Conservation (phyloP, 2,113 vertebrate species). For the Heliornis fulica region DNA sequence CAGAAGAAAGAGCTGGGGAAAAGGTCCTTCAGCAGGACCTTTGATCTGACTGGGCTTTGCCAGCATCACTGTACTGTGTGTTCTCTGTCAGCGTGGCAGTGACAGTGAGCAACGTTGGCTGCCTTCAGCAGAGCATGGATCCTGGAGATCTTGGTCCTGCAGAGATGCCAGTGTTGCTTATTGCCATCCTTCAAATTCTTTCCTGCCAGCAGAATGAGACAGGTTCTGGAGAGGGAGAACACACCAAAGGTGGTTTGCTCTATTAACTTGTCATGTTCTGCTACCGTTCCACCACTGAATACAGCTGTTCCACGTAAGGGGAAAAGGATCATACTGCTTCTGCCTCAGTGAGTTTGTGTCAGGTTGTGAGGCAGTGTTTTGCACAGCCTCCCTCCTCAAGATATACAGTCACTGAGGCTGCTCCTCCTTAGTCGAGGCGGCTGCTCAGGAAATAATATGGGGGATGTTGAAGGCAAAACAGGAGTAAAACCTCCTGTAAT, state of each 20-base stretch:
- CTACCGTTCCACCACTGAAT: background rate
- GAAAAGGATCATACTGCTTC: background rate
- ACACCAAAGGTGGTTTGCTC: background rate
- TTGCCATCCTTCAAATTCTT: background rate
- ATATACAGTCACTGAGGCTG: background rate
- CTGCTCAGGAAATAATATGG: background rate
- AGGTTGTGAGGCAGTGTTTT: background rate
- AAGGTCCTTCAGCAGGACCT: background rate
- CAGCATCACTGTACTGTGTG: fast-evolving
- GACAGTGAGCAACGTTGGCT: background rate
- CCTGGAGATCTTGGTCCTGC: background rate
- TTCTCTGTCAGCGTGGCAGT: background rate
- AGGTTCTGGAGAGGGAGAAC: background rate
- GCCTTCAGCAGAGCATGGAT: background rate
- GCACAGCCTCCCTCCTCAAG: background rate
- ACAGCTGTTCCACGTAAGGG: background rate
- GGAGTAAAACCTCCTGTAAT: background rate
- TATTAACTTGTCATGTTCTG: background rate
- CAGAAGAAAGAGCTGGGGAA: background rate
- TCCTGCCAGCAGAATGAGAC: background rate
- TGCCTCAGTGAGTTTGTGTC: background rate
- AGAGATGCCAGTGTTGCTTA: background rate
- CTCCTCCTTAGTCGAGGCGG: background rate
- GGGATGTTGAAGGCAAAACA: background rate
- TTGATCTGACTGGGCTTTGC: background rate